Percentiles rank a stretch among this genome's conserved stretches.
Evolutionary conservation across 1,140 invertebrate species (phyloP).

Genomic region (Colletes latitarsis): DNA sequence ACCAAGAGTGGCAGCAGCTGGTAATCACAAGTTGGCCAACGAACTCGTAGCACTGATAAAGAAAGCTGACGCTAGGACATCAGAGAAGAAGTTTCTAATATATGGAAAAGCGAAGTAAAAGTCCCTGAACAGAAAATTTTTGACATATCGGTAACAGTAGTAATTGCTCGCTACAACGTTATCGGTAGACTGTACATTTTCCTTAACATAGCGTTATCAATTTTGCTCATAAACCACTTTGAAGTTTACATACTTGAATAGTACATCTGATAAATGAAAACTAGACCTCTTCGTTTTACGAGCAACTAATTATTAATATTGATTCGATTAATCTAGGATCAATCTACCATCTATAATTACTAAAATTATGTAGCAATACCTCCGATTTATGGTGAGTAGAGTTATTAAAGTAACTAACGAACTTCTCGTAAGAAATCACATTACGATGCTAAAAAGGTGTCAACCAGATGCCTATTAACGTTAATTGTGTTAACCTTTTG

Average conservation of each 20-base stretch:
- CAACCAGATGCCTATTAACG: neutral
- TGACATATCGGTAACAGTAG: neutral
- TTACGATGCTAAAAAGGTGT: neutral
- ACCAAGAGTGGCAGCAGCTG: conserved; percentile 84
- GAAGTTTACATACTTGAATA: neutral
- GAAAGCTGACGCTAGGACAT: conserved; percentile 75
- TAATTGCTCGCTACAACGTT: neutral
- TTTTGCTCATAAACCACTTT: too few species aligned
- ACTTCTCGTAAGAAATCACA: neutral
- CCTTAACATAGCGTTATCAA: too few species aligned
- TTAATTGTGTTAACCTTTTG: conserved; percentile 6
- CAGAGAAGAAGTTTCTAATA: conserved; percentile 54
- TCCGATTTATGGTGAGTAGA: neutral
- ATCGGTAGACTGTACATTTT: too few species aligned
- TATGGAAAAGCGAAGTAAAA: conserved; percentile 15
- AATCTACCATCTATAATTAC: too few species aligned
- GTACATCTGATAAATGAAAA: neutral
- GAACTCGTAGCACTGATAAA: conserved; percentile 81
- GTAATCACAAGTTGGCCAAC: conserved; percentile 82
- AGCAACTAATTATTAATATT: too few species aligned
- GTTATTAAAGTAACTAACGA: neutral
- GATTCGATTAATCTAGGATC: too few species aligned
- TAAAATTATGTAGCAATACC: neutral
- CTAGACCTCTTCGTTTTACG: too few species aligned
- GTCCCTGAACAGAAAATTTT: neutral